Evolutionary conservation across 2,888 invertebrate species (phyloP).

Genomic region (Alviniconcha strummeri): DNA sequence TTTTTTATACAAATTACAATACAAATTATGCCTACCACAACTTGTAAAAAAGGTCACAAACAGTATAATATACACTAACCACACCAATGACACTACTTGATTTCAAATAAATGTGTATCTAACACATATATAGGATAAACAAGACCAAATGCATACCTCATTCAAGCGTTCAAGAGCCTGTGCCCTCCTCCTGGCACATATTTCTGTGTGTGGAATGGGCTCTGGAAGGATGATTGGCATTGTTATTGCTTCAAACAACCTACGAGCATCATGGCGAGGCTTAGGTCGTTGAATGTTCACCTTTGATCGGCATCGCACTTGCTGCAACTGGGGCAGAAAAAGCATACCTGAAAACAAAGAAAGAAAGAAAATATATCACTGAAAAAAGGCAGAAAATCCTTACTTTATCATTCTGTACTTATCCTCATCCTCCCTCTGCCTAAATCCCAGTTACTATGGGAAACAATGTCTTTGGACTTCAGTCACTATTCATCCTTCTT

Average conservation of each 20-base stretch:
- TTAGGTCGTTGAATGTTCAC: constrained; percentile 38
- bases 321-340: constrained; percentile 24
- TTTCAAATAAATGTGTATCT: too few species aligned
- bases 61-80: too few species aligned
- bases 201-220: constrained; percentile 8
- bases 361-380: neutral
- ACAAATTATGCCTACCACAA: too few species aligned
- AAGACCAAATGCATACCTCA: neutral
- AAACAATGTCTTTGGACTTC: too few species aligned
- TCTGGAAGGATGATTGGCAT: constrained; percentile 34
- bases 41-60: too few species aligned
- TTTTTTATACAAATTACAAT: too few species aligned
- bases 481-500: too few species aligned
- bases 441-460: too few species aligned
- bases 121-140: too few species aligned
- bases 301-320: constrained; percentile 22
- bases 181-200: constrained; percentile 25
- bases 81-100: too few species aligned
- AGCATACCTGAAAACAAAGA: constrained; percentile 20
- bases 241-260: constrained; percentile 40
- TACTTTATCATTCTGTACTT: neutral
- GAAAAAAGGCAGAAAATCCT: neutral
- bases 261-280: constrained; percentile 32
- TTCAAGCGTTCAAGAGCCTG: neutral
- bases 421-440: too few species aligned